Evolutionary conservation across 1,140 invertebrate species (phyloP).

Genomic region (Neomicropteryx cornuta): DNA sequence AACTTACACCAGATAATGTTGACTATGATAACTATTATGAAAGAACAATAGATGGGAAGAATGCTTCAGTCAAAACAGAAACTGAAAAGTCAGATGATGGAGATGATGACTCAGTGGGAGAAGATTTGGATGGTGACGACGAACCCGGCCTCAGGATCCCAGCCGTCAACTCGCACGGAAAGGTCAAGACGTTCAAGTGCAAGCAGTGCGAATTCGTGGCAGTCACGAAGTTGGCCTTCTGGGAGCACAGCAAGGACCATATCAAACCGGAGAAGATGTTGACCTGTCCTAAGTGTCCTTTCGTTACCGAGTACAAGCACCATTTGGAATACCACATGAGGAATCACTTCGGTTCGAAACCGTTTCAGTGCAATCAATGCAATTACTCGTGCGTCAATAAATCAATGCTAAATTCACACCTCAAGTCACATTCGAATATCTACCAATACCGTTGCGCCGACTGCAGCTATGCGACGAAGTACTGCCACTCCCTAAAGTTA

Average conservation of each 20-base stretch:
- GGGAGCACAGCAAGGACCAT: constrained; percentile 83
- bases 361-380: constrained; percentile 91
- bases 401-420: constrained; percentile 97
- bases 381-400: constrained; percentile 95
- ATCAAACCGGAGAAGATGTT: constrained; percentile 90
- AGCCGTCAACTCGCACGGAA: constrained; percentile 68
- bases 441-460: constrained; percentile 93
- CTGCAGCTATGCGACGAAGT: constrained; percentile 97
- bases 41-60: too few relatives aligned
- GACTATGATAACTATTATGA: too few relatives aligned
- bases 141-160: constrained; percentile 54
- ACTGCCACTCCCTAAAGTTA: constrained; percentile 93
- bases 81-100: too few relatives aligned
- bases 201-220: constrained; percentile 83
- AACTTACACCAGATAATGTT: too few relatives aligned
- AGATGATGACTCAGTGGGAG: constrained; percentile 35
- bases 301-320: constrained; percentile 98
- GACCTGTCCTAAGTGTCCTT: constrained; percentile 84
- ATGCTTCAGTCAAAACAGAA: too few relatives aligned
- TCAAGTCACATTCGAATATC: constrained; percentile 95
- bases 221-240: constrained; percentile 84
- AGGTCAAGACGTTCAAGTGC: constrained; percentile 82
- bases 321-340: constrained; percentile 95
- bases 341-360: constrained; percentile 93
- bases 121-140: constrained; percentile 46